Evolutionary conservation across 1,140 invertebrate genomes (phyloP), one percentile per base, ranked within the genome.

Genomic region (Psix sp.): DNA sequence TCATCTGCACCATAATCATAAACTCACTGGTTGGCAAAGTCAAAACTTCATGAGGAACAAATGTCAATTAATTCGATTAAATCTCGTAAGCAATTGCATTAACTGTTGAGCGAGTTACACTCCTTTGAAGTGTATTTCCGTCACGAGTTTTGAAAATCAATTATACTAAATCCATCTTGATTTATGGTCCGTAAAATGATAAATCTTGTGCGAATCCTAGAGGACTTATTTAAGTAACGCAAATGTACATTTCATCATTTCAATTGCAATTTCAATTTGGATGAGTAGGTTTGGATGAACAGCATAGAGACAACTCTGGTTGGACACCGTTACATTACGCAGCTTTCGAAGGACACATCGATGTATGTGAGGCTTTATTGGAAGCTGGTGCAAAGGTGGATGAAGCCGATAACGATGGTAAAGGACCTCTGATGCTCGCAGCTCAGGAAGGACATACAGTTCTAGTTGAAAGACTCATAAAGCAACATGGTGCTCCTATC

Each of bases 321-420:
- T 97, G 95, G 96, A 97, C 96, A 3, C 96, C 96, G 1, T 82
- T 98, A 20, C 96, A 98, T 82, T 97, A 95, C 76, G 93, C 96
- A 5, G 95, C 96, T 14, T 97, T 97, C 79, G 96, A 98, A 87
- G 96, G 95, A 20, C 96, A 98, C 83, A 87, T 91, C 51, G 94
- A 96, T 77, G 96, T 97, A 15, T 94, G 94, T 75, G 92, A 95
- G 66, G 92, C 94, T 6, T 85, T 98, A 13, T 82, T 98, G 0
- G 95, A 97, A 79, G 94, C 94, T n/a, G 96, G 96, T 0, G 96
- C 96, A 0, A 92, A 95, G 81, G 91, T 96, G 1, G 95, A 96
- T 77, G 95, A 97, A 80, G 91, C 93, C 4, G 96, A 98, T 83
- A 98, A 98, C 86, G 96, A 98, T 79, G 96, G 96, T 1, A 96